These are phyloP conservation scores for Drosophila pseudotakahashii DNA, from an alignment of 2,888 invertebrate species.

Conservation along the genomic window DNA sequence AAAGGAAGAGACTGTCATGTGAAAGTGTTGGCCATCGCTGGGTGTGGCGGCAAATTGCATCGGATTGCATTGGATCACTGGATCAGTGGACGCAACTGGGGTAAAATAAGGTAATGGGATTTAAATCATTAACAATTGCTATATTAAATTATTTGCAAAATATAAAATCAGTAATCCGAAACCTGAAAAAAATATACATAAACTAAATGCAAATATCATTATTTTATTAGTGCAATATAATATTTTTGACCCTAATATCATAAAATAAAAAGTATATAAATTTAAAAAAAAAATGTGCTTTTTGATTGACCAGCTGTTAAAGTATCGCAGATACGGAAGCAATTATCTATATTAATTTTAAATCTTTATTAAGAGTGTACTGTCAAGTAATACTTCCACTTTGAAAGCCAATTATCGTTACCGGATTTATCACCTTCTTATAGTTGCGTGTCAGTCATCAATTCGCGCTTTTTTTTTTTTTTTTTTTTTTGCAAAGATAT, in stretches of 20 bases:
- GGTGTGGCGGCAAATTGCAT: conserved; percentile 10
- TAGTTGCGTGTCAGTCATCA: conserved; percentile 42
- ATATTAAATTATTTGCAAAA: too few relatives aligned
- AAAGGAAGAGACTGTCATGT: conserved; percentile 27
- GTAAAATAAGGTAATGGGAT: too few relatives aligned
- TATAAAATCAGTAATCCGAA: too few relatives aligned
- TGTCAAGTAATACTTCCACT: background rate
- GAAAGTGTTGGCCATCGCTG: conserved; percentile 17
- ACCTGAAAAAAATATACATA: too few relatives aligned
- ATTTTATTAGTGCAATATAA: too few relatives aligned
- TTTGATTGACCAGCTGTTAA: too few relatives aligned
- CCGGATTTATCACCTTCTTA: conserved; percentile 34
- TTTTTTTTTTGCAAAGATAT: conserved; percentile 9
- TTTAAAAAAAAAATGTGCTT: too few relatives aligned
- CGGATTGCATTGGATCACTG: conserved; percentile 22
- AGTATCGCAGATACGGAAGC: too few relatives aligned
- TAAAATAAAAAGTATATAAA: too few relatives aligned
- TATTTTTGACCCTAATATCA: too few relatives aligned
- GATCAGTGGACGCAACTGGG: conserved; percentile 12
- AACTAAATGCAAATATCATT: too few relatives aligned
- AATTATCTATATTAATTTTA: background rate
- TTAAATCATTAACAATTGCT: background rate
- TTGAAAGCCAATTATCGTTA: conserved; percentile 13
- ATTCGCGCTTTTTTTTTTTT: background rate
- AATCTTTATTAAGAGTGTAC: background rate